phyloP scores from a whole-genome alignment of 2,113 vertebrate genomes.

The Sinocyclocheilus anshuiensis region DNA sequence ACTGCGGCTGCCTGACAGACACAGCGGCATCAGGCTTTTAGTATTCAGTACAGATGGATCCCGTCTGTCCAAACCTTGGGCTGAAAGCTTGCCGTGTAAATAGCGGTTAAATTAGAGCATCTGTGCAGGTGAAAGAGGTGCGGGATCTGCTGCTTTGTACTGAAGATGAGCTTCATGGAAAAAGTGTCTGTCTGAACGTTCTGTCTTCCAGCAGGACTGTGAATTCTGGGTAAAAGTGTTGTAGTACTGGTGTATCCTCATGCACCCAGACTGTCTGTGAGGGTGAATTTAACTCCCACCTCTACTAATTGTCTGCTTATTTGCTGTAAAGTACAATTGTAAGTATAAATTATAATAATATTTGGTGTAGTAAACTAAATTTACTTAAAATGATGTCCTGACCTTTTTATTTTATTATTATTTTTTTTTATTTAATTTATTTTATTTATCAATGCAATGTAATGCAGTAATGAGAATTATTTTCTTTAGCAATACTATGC shows the following conservation, averaged over 20 bases:
- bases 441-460: not conserved
- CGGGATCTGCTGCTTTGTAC: not conserved
- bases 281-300: not conserved
- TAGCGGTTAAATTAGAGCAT: constrained; percentile 67
- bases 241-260: not conserved
- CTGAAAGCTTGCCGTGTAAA: constrained; percentile 62
- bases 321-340: not conserved
- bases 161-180: not conserved
- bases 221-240: not conserved
- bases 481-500: not conserved
- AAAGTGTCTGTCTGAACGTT: not conserved
- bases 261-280: not conserved
- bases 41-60: constrained; percentile 67
- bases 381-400: not conserved
- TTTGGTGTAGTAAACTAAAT: not conserved
- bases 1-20: constrained; percentile 53
- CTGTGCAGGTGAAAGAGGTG: constrained; percentile 57
- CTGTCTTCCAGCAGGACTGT: not conserved
- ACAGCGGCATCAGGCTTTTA: constrained; percentile 58
- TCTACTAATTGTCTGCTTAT: not conserved
- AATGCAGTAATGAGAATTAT: not conserved
- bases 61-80: constrained; percentile 66
- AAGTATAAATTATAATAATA: not conserved
- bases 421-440: too few relatives aligned
- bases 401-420: not conserved